Base-by-base conservation (phyloP, 1,140 invertebrate species). In the Dufourea novaeangliae region DNA sequence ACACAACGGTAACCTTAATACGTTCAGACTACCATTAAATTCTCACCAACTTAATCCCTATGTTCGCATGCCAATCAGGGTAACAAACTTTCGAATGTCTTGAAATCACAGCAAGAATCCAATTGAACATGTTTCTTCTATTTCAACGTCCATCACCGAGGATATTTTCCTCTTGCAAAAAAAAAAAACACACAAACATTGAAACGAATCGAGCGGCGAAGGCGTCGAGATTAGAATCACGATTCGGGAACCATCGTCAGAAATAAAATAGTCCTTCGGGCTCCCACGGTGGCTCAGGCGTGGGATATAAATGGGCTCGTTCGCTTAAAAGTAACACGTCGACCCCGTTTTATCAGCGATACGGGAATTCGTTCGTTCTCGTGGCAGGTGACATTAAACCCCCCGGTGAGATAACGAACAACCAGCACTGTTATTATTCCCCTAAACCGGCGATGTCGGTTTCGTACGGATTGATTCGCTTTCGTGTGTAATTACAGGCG, bases 251-350 rank as follows among this genome's bases (percentile, higher is more conserved):
- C 56, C 56, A 62, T 72, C 57, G 39, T 22, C 29, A 46, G 39
- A 22, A 62, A 62, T 37, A 62, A 72, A 72, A 34, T 56, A 39
- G 66, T 71, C 20, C 34, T 44, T 64, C 29, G 63, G 34, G 52
- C 39, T 12, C 17, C 41, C 10, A 12, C 41, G 41, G 66, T 41
- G 37, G 80, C 29, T 41, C 74, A 37, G 56, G 69, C 66, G 68
- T 34, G 64, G n/a, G 52, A 83, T 74, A 82, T 82, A 83, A 83
- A 79, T 76, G 81, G 54, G 77, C 50, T 67, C 46, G 82, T 78
- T 74, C 79, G 61, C 63, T 77, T 68, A 59, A 82, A 74, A 82
- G 80, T 83, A 83, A 74, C 80, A 74, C 56, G 68, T 83, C 68
- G 68, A 44, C 66, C 74, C 29, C 50, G 76, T 82, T 83, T 83